phyloP scores from a whole-genome alignment of 2,888 invertebrate species.

The Atrina japonica region DNA sequence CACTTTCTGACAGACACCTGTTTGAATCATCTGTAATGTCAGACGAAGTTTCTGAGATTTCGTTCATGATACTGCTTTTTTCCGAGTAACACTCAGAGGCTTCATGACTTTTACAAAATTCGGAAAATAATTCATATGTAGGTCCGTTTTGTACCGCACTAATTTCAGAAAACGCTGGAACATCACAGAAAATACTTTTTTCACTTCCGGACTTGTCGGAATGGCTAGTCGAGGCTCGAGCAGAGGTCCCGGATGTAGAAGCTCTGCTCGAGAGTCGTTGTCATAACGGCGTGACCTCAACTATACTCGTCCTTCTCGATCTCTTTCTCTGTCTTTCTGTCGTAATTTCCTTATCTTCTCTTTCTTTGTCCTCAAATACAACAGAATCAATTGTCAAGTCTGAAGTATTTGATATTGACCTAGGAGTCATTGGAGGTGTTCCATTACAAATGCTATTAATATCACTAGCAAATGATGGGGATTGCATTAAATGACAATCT shows the following conservation, averaged over 20 bases:
- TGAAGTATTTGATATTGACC: constrained; percentile 8
- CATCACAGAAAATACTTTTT: neutral
- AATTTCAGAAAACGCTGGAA: too few relatives aligned
- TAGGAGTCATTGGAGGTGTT: constrained; percentile 9
- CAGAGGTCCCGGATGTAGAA: neutral
- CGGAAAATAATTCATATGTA: too few relatives aligned
- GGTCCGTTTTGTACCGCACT: too few relatives aligned
- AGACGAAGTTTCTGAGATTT: too few relatives aligned
- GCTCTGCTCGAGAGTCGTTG: constrained; percentile 10
- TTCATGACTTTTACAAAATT: too few relatives aligned
- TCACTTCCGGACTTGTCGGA: neutral
- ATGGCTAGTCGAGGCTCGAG: constrained; percentile 20
- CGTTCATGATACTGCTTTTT: too few relatives aligned
- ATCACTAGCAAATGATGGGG: constrained; percentile 15
- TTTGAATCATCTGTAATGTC: too few relatives aligned
- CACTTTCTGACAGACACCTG: too few relatives aligned
- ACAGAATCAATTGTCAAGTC: neutral
- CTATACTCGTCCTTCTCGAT: constrained; percentile 40
- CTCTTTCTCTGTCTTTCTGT: neutral
- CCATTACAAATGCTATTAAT: neutral
- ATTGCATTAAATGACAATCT: neutral
- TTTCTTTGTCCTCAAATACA: neutral
- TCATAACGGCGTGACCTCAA: constrained; percentile 55
- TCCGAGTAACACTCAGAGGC: too few relatives aligned
- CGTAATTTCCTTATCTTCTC: neutral